Evolutionary conservation across 2,113 vertebrate genomes (phyloP).

Genomic region (Glaucomys volans): DNA sequence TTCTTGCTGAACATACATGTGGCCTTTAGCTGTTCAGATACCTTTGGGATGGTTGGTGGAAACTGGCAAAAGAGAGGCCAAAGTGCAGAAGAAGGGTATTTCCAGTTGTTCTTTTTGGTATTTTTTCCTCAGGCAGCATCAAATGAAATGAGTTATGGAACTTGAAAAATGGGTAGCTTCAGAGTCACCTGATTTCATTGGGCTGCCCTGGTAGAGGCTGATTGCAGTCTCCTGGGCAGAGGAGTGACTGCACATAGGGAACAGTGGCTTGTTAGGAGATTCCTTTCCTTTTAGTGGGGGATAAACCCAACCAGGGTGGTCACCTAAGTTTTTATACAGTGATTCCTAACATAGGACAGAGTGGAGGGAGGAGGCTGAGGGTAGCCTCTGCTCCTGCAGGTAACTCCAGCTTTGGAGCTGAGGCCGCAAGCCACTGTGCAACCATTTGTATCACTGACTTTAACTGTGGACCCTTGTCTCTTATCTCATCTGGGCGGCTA

Average conservation of each 20-base stretch:
- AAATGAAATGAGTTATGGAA: not conserved
- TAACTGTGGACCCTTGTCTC: not conserved
- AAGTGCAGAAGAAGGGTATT: not conserved
- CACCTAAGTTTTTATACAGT: not conserved
- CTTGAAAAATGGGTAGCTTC: not conserved
- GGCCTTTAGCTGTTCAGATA: not conserved
- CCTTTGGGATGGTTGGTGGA: not conserved
- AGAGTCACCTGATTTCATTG: not conserved
- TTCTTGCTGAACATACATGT: not conserved
- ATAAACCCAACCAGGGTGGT: not conserved
- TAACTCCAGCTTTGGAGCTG: no score
- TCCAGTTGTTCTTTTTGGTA: not conserved
- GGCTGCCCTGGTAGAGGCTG: not conserved
- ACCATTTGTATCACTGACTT: not conserved
- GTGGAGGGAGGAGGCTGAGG: not conserved
- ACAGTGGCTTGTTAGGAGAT: not conserved
- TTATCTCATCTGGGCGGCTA: accelerated
- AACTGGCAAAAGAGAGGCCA: not conserved
- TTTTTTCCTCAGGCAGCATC: not conserved
- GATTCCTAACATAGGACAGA: not conserved
- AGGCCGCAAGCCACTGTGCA: not conserved
- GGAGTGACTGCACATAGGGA: not conserved
- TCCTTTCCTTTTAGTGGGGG: not conserved
- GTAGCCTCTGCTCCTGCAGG: not conserved
- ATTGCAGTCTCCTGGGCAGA: not conserved